Base-by-base conservation (phyloP, 2,113 vertebrate species). In the Gadus macrocephalus region DNA sequence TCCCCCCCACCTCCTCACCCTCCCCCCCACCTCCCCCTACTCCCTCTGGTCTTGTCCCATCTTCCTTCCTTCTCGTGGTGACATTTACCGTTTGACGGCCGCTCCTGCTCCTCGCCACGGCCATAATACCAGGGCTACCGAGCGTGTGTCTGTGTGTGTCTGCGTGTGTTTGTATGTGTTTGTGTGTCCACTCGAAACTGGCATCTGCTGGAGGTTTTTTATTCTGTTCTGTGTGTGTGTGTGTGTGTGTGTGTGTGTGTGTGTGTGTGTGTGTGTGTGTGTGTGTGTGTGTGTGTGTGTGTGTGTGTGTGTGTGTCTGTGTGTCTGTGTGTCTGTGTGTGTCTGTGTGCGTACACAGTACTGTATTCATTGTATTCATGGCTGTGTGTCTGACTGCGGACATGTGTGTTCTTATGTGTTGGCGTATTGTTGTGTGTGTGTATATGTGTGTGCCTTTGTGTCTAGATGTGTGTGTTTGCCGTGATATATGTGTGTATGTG, bases 21-120 rank as follows among this genome's bases (percentile, higher is more conserved):
- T 65, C 71, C 12, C 12, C 42, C 42, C 12, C 42, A 9, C 67
- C 71, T 69, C n/a, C 60, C 20, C 67, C 61, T 3, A 25, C 3
- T 38, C 65, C 22, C 59, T 15, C 19, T 35, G 17, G 4, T 35
- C 53, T 12, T 31, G 63, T 59, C 16, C 64, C 22, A 62, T 53
- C 56, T 25, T 70, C 69, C 68, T 53, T 72, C 64, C 69, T 68
- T 81, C 76, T 83, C 35, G 19, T 58, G 70, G 67, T 90, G 87
- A 88, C 87, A 90, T 87, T 90, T 90, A 76, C 69, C 75, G 81
- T 87, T 87, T 71, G 70, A 82, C 86, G 81, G 71, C 71, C 64
- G 62, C 63, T 76, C 74, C 69, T 70, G 70, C 55, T 68, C 61
- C 55, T 69, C 0, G 42, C 56, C 68, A 76, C 38, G 5, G 19